Evolutionary conservation across 2,888 invertebrate genomes (phyloP).

Genomic region (Phrixothrix hirtus): DNA sequence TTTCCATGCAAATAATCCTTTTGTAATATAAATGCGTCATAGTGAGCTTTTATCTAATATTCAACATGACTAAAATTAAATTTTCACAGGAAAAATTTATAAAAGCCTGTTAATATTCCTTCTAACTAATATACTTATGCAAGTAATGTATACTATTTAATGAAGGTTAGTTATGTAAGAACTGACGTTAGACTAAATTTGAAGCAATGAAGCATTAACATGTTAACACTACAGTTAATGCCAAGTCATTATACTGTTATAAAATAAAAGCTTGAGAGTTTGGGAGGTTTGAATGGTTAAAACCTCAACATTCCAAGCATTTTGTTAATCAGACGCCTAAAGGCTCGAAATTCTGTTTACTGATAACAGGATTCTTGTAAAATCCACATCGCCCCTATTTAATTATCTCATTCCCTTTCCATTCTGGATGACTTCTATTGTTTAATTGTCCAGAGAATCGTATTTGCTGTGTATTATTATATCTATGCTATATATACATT

Average conservation of each 20-base stretch:
- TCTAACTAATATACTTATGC: background rate
- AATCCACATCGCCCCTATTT: conserved; percentile 29
- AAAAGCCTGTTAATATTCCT: no score
- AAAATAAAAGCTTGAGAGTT: conserved; percentile 17
- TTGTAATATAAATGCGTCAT: conserved; percentile 7
- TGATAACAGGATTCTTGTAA: conserved; percentile 26
- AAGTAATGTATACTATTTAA: background rate
- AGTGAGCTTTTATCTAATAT: conserved; percentile 4
- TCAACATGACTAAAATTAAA: conserved; percentile 10
- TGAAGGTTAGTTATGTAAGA: background rate
- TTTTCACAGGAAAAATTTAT: conserved; percentile 3
- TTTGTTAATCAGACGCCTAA: conserved; percentile 24
- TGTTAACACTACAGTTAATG: conserved; percentile 17
- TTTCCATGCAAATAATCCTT: conserved; percentile 1
- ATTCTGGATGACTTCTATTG: conserved; percentile 31
- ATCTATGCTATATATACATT: conserved; percentile 16
- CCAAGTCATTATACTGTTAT: conserved; percentile 14
- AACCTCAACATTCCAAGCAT: conserved; percentile 22
- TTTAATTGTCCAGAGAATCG: conserved; percentile 32
- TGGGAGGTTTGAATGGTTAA: conserved; percentile 16
- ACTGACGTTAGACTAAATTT: conserved; percentile 10
- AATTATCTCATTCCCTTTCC: conserved; percentile 34
- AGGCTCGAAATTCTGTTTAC: conserved; percentile 22
- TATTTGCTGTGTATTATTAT: conserved; percentile 25
- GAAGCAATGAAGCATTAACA: conserved; percentile 15